phyloP scores from a whole-genome alignment of 2,113 vertebrate genomes.

The Marcusenius ussheri region DNA sequence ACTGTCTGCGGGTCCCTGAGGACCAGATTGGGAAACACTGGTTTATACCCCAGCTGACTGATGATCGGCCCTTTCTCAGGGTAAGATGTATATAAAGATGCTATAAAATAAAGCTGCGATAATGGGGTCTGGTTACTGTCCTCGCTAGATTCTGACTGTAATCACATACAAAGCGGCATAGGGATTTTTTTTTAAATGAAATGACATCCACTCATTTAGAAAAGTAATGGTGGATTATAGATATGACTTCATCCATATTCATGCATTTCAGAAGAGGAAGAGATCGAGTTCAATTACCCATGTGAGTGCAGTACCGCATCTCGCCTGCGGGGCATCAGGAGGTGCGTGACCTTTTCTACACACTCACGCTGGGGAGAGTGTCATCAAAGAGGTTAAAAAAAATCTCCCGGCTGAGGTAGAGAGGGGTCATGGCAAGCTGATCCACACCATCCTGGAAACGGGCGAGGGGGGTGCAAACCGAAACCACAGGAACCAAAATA shows the following conservation, averaged over 20 bases:
- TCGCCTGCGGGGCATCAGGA: not conserved
- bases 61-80: not conserved
- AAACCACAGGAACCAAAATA: not conserved
- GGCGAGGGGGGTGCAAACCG: not conserved
- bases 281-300: not conserved
- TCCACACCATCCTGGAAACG: not conserved
- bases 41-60: not conserved
- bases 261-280: conserved; percentile 3
- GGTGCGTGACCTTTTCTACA: not conserved
- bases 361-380: not conserved
- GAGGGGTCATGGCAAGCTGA: not conserved
- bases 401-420: not conserved
- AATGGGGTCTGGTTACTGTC: not conserved
- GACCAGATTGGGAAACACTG: not conserved
- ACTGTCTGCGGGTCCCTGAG: not conserved
- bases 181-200: not conserved
- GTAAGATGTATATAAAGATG: no score
- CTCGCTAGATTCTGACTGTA: not conserved
- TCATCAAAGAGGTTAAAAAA: not conserved
- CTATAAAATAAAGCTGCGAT: not conserved
- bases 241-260: not conserved
- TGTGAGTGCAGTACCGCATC: not conserved
- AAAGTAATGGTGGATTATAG: not conserved
- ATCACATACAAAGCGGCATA: not conserved
- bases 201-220: not conserved